Evolutionary conservation across 2,797 vertebrate species (phyloP).

Genomic region (Mallotus villosus): DNA sequence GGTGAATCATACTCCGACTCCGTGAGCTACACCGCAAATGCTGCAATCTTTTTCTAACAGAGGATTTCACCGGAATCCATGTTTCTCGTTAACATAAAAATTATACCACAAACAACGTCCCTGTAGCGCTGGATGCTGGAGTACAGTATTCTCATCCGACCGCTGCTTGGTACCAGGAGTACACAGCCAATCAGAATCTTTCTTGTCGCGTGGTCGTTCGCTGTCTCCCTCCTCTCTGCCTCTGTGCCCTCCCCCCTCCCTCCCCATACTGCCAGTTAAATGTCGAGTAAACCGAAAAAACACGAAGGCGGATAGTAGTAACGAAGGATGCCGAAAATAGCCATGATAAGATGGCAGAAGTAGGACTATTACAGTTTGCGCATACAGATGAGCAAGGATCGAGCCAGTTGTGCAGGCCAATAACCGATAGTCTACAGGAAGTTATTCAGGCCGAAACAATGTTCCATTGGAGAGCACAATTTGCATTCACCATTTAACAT

Average conservation of each 20-base stretch:
- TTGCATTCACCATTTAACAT: no score
- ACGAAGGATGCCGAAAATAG: background rate
- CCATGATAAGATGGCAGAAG: background rate
- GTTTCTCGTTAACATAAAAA: conserved; percentile 35
- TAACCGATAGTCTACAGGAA: no score
- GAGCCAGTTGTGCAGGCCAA: no score
- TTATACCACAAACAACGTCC: conserved; percentile 48
- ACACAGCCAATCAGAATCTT: conserved; percentile 56
- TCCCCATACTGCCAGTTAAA: background rate
- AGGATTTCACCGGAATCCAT: conserved; percentile 16
- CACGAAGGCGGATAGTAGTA: background rate
- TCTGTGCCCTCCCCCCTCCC: conserved; percentile 2
- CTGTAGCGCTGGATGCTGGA: conserved; percentile 41
- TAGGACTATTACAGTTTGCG: no score
- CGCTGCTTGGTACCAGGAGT: conserved; percentile 56
- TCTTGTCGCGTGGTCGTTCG: conserved; percentile 28
- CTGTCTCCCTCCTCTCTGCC: conserved; percentile 7
- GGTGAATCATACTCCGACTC: conserved; percentile 72
- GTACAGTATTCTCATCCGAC: conserved; percentile 51
- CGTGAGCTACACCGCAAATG: conserved; percentile 57
- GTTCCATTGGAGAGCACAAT: no score
- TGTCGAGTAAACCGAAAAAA: background rate
- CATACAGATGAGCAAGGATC: no score
- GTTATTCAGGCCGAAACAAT: no score
- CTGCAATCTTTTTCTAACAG: conserved; percentile 35